A percentile compares a stretch with the other conserved stretches of the same genome.
Evolutionary conservation across 2,888 invertebrate genomes (phyloP).

Genomic region (Odontothrips loti): DNA sequence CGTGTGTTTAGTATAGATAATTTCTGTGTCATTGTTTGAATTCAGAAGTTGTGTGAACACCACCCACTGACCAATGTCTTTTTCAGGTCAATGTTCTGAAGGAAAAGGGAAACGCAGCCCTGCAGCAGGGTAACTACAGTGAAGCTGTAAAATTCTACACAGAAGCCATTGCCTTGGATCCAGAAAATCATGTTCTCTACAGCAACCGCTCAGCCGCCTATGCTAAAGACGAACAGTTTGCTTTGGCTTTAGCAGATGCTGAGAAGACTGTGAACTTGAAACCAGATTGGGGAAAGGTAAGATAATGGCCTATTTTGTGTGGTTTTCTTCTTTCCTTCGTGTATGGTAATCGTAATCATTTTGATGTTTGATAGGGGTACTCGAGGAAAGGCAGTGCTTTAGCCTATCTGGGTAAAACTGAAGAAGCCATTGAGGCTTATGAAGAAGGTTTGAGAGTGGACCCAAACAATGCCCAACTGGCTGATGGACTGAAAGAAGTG

Average conservation of each 20-base stretch:
- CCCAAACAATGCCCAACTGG: conserved; percentile 66
- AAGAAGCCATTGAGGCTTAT: conserved; percentile 74
- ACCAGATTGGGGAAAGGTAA: conserved; percentile 72
- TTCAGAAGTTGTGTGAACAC: too few species aligned
- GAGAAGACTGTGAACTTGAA: conserved; percentile 75
- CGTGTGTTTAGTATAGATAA: too few species aligned
- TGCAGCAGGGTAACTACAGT: conserved; percentile 69
- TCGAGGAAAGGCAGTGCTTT: conserved; percentile 85
- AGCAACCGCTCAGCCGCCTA: conserved; percentile 91
- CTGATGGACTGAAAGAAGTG: conserved; percentile 63
- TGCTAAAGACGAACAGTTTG: conserved; percentile 72
- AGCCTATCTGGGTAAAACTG: conserved; percentile 65
- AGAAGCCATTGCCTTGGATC: conserved; percentile 74
- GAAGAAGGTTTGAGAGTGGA: conserved; percentile 67
- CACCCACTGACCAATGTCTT: too few species aligned
- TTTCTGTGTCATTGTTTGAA: too few species aligned
- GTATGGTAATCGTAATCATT: background rate
- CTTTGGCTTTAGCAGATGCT: conserved; percentile 76
- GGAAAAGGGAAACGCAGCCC: conserved; percentile 80
- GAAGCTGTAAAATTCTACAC: conserved; percentile 77
- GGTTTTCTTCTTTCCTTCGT: background rate
- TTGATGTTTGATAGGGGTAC: conserved; percentile 52
- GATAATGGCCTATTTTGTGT: background rate
- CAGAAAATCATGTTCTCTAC: conserved; percentile 78
- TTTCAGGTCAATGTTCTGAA: conserved; percentile 75